Conservation (phyloP, 2,113 vertebrate species). For the Boleophthalmus pectinirostris region DNA sequence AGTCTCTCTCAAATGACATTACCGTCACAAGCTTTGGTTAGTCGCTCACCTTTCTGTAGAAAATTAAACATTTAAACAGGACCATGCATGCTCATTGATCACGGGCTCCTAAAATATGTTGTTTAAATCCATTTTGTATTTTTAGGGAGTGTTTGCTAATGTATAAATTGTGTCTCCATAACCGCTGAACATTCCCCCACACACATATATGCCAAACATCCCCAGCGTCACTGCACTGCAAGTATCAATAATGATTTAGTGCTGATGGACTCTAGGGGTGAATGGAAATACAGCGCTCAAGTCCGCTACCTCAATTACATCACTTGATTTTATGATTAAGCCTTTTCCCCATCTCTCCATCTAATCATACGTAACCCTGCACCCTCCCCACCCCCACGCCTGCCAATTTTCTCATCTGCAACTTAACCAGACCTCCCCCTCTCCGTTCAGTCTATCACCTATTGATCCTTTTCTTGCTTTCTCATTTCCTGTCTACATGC, state of each 20-base stretch:
- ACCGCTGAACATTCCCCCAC: too few relatives aligned
- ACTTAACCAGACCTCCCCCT: conserved; percentile 18
- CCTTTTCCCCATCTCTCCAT: conserved; percentile 4
- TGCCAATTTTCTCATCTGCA: conserved; percentile 7
- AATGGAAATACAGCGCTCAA: background rate
- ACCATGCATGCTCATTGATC: too few relatives aligned
- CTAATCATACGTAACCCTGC: conserved; percentile 17
- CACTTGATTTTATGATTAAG: conserved; percentile 8
- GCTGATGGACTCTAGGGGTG: background rate
- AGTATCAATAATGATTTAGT: background rate
- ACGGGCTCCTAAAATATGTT: too few relatives aligned
- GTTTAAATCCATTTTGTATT: too few relatives aligned
- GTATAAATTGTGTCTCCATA: too few relatives aligned
- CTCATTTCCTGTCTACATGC: conserved; percentile 41
- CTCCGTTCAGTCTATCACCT: conserved; percentile 28
- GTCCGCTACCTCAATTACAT: conserved; percentile 1
- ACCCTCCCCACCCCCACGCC: background rate
- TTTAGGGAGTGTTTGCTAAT: too few relatives aligned
- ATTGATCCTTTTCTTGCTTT: conserved; percentile 46
- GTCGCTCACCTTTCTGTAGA: too few relatives aligned
- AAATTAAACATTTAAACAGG: too few relatives aligned
- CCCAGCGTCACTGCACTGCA: too few relatives aligned
- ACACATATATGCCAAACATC: too few relatives aligned
- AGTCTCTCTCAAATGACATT: too few relatives aligned
- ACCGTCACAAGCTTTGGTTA: too few relatives aligned